Evolutionary conservation across 2,888 invertebrate genomes (phyloP), one percentile per base, ranked within the genome.

Genomic region (Coelinius sp.): DNA sequence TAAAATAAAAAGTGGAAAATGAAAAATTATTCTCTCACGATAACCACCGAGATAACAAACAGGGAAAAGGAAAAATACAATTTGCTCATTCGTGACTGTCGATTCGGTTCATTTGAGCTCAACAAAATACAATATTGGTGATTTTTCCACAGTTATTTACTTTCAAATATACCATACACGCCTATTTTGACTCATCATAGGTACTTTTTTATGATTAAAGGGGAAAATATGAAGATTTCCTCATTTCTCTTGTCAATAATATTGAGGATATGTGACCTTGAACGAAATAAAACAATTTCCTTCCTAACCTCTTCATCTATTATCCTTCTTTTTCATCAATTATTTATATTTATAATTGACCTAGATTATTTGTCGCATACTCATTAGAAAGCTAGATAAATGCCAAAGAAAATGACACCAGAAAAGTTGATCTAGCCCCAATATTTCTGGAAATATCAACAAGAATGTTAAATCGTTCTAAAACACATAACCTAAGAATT

Each of bases 71-170:
- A n/a, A 24, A 59, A 70, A 14, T 52, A 38, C 20, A 35, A 44
- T 64, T 44, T 22, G 25, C 31, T 35, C 53, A 64, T 25, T 22
- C 25, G 17, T 24, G 46, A 17, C 35, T 27, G 44, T 56, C 44
- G 70, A 65, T 70, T 70, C 70, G 70, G 70, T 70, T 27, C 70
- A 70, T 70, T 70, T 70, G 56, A 65, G 65, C 65, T 70, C 56
- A 65, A 65, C 70, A 24, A 52, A 52, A 41, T 24, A 56, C 56
- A 68, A 56, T 10, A 4, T 14, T 22, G 22, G 24, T 65, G 44
- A 52, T 52, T 67, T 22, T 17, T 38, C 12, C 68, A 62, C 46
- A 17, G 46, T n/a, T 27, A 68, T 62, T 68, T 62, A 46, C 68
- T 62, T 68, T 68, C 62, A 20, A 62, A 41, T 68, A 56, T 41